Percentiles rank a stretch among this genome's conserved stretches.
These are phyloP conservation scores for Saccopteryx bilineata DNA, from an alignment of 2,113 vertebrate species.

Conservation along the genomic window DNA sequence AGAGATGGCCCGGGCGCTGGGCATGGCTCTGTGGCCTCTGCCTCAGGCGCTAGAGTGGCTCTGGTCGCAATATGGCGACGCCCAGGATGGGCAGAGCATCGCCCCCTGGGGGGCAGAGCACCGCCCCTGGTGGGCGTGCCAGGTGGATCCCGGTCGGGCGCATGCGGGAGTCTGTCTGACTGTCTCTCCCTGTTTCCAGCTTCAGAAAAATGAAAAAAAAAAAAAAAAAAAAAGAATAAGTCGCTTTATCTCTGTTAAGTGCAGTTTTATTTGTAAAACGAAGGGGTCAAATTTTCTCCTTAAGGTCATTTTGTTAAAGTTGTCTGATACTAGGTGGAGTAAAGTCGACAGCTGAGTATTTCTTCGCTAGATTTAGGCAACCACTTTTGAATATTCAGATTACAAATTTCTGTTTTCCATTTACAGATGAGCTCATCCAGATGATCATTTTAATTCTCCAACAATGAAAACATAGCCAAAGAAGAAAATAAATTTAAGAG, in stretches of 20 bases:
- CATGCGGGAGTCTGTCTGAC: too few species aligned
- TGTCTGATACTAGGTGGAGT: not conserved
- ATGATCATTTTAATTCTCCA: conserved; percentile 43
- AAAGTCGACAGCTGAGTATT: not conserved
- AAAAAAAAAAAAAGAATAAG: too few species aligned
- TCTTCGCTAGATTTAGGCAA: conserved; percentile 31
- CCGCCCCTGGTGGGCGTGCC: too few species aligned
- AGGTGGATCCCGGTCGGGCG: too few species aligned
- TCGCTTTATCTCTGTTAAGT: not conserved
- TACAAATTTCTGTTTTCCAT: conserved; percentile 16
- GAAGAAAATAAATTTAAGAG: conserved; percentile 34
- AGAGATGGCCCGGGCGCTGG: too few species aligned
- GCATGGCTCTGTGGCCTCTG: too few species aligned
- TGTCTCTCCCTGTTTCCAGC: too few species aligned
- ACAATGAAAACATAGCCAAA: conserved; percentile 46
- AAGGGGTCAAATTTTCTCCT: not conserved
- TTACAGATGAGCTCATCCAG: conserved; percentile 30
- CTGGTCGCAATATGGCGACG: too few species aligned
- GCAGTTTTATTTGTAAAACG: conserved; percentile 11
- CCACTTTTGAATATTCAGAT: conserved; percentile 34
- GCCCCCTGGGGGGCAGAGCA: too few species aligned
- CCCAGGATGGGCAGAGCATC: too few species aligned
- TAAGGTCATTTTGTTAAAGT: not conserved
- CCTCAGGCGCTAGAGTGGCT: too few species aligned
- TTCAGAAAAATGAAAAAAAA: too few species aligned